A percentile compares a stretch with the other conserved stretches of the same genome.
These are phyloP conservation scores for Hydraecia micacea DNA, from an alignment of 2,888 invertebrate species.

Conservation along the genomic window DNA sequence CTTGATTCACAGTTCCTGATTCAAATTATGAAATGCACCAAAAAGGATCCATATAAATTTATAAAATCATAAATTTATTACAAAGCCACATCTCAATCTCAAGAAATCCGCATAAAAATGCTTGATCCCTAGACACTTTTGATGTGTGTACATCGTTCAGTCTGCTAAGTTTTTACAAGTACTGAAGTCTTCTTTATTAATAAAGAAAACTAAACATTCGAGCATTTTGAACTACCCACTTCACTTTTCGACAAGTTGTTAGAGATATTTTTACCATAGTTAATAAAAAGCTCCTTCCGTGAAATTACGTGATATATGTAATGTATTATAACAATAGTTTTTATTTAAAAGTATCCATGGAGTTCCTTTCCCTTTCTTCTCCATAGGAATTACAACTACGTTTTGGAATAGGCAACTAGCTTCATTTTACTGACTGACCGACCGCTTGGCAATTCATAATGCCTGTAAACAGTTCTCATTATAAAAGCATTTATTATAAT, in stretches of 20 bases:
- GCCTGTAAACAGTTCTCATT: background rate
- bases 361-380: too few relatives aligned
- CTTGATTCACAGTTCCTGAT: too few relatives aligned
- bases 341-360: background rate
- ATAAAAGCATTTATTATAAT: background rate
- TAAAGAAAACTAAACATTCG: constrained; percentile 13
- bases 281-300: constrained; percentile 1
- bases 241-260: constrained; percentile 20
- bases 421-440: too few relatives aligned
- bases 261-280: constrained; percentile 8
- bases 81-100: too few relatives aligned
- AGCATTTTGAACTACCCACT: constrained; percentile 17
- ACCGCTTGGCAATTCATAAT: background rate
- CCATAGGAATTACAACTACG: too few relatives aligned
- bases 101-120: too few relatives aligned
- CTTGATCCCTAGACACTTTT: too few relatives aligned
- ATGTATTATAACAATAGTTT: background rate
- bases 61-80: too few relatives aligned
- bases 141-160: constrained; percentile 27
- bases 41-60: too few relatives aligned
- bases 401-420: too few relatives aligned
- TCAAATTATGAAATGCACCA: too few relatives aligned
- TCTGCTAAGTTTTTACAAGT: constrained; percentile 31
- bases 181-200: constrained; percentile 10
- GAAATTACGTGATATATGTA: background rate